These are phyloP conservation scores for Pissodes strobi DNA, from an alignment of 1,140 invertebrate species.

Conservation along the genomic window DNA sequence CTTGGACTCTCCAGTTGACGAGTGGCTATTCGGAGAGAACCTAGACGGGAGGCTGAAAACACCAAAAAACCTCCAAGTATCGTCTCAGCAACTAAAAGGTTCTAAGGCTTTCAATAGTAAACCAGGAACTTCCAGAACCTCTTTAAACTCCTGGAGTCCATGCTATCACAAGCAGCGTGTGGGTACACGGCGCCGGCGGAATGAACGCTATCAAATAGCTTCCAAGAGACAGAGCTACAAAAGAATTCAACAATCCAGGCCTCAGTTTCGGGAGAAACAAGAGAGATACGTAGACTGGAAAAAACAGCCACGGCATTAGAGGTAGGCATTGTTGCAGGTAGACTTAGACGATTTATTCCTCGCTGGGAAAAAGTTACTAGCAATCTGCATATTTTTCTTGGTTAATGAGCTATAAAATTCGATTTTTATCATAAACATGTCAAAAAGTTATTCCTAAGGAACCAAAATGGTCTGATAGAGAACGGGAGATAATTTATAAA, in stretches of 20 bases:
- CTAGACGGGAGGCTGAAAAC: slow-evolving; percentile 16
- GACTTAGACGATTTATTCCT: neutral
- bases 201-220: neutral
- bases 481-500: neutral
- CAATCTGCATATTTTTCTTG: slow-evolving; percentile 2
- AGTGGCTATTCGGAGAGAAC: slow-evolving; percentile 23
- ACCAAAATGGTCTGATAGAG: slow-evolving; percentile 9
- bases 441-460: slow-evolving; percentile 7
- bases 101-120: neutral
- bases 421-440: slow-evolving; percentile 1
- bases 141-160: slow-evolving; percentile 22
- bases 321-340: neutral
- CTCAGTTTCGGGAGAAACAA: neutral
- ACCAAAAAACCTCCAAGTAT: slow-evolving; percentile 10
- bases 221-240: too few species aligned
- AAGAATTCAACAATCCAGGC: too few species aligned
- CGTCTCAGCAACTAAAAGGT: neutral
- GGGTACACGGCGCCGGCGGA: neutral
- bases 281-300: neutral
- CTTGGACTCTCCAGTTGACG: neutral
- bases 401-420: slow-evolving; percentile 13
- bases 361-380: slow-evolving; percentile 13
- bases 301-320: neutral
- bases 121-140: neutral
- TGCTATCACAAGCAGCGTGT: neutral